phyloP scores from a whole-genome alignment of 2,888 invertebrate genomes.

The Aspidiotus rigidus region DNA sequence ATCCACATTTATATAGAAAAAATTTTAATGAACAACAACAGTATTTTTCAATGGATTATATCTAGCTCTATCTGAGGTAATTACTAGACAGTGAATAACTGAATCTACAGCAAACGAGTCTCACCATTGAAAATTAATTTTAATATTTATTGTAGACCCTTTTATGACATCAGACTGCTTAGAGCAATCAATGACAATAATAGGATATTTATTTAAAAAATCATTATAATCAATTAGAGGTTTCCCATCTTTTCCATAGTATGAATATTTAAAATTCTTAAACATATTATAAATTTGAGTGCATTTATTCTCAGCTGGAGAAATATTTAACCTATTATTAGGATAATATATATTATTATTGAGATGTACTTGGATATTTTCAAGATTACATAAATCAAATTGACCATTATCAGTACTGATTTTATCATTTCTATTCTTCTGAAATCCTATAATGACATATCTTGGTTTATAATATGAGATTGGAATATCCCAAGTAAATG shows the following conservation, averaged over 20 bases:
- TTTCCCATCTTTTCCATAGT: slow-evolving; percentile 21
- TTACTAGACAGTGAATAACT: slow-evolving; percentile 7
- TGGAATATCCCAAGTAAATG: slow-evolving; percentile 1
- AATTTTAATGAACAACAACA: slow-evolving; percentile 23
- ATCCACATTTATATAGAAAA: neutral
- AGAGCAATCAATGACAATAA: slow-evolving; percentile 10
- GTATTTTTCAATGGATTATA: slow-evolving; percentile 24
- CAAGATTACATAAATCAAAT: slow-evolving; percentile 26
- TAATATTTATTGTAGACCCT: slow-evolving; percentile 17
- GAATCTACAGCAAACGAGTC: slow-evolving; percentile 13
- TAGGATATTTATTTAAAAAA: slow-evolving; percentile 11
- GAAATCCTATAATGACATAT: neutral
- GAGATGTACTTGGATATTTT: slow-evolving; percentile 19
- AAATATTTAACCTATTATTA: slow-evolving; percentile 13
- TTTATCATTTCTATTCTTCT: slow-evolving; percentile 19
- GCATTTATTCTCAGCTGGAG: slow-evolving; percentile 3
- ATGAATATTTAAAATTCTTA: slow-evolving; percentile 15
- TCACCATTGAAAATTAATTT: slow-evolving; percentile 14
- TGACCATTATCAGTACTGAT: slow-evolving; percentile 17
- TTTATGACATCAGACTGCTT: slow-evolving; percentile 14
- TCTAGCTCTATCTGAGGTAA: slow-evolving; percentile 16
- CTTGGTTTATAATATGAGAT: neutral
- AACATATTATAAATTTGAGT: slow-evolving; percentile 19
- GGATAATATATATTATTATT: slow-evolving; percentile 16
- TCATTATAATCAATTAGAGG: slow-evolving; percentile 23